phyloP scores from a whole-genome alignment of 2,888 invertebrate species.

The Yponomeuta cagnagella region DNA sequence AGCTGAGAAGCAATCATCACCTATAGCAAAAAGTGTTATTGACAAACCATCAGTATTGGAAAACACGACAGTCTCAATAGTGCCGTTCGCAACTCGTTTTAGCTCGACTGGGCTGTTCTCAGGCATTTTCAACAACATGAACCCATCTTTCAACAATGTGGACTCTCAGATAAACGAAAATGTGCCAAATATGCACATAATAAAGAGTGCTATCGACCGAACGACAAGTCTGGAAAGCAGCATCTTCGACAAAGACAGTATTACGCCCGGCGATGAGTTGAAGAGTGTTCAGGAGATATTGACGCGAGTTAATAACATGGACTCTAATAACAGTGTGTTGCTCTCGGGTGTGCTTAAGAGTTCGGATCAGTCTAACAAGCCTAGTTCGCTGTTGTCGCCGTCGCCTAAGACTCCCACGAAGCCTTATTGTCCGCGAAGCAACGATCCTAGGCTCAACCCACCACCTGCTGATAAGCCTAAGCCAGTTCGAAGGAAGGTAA shows the following conservation, averaged over 20 bases:
- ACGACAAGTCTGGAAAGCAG: conserved; percentile 65
- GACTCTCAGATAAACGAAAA: conserved; percentile 54
- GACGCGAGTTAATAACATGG: conserved; percentile 71
- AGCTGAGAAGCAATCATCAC: background rate
- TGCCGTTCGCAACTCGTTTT: conserved; percentile 57
- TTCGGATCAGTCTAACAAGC: conserved; percentile 32
- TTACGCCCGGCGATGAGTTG: conserved; percentile 59
- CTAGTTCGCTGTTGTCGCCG: conserved; percentile 31
- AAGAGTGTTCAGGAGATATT: conserved; percentile 68
- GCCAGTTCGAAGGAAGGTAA: conserved; percentile 71
- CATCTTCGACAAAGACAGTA: conserved; percentile 59
- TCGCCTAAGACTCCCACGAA: conserved; percentile 31
- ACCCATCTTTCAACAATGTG: conserved; percentile 42
- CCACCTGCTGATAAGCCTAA: conserved; percentile 67
- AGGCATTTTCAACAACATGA: conserved; percentile 62
- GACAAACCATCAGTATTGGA: conserved; percentile 50
- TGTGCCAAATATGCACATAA: conserved; percentile 64
- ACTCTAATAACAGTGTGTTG: conserved; percentile 68
- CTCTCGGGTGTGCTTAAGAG: conserved; percentile 63
- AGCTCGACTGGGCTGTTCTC: conserved; percentile 64
- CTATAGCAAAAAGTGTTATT: background rate
- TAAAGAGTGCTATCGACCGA: conserved; percentile 71
- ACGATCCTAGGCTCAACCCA: conserved; percentile 65
- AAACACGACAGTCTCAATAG: conserved; percentile 36
- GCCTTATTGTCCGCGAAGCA: conserved; percentile 35